Conservation (phyloP, 2,888 invertebrate genomes). For the Oscheius sp. region DNA sequence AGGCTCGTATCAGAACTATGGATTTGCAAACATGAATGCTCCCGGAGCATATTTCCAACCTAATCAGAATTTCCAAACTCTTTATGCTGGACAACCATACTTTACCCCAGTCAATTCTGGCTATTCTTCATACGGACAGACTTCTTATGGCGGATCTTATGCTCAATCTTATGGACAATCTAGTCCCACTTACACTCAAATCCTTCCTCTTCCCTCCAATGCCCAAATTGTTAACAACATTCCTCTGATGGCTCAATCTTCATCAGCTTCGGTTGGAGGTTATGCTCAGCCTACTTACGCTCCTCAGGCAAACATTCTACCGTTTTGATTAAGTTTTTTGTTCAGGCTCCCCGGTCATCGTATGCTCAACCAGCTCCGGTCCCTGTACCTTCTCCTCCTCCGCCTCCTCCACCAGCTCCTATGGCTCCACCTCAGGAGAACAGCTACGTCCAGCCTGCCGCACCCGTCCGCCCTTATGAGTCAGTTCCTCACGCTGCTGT, state of each 20-base stretch:
- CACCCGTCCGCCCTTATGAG: slow-evolving; percentile 26
- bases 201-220: slow-evolving; percentile 31
- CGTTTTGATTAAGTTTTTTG: neutral
- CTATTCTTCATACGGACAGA: neutral
- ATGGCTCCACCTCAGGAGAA: neutral
- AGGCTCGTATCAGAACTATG: neutral
- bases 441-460: slow-evolving; percentile 35
- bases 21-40: slow-evolving; percentile 8
- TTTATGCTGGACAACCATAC: slow-evolving; percentile 19
- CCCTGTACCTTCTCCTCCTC: slow-evolving; percentile 1
- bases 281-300: slow-evolving; percentile 4
- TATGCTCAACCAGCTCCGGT: neutral
- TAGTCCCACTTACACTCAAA: slow-evolving; percentile 22
- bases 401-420: slow-evolving; percentile 1
- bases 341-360: neutral
- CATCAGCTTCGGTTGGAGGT: slow-evolving; percentile 5
- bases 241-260: neutral
- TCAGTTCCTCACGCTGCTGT: slow-evolving; percentile 14
- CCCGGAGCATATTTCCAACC: slow-evolving; percentile 25
- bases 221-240: slow-evolving; percentile 20
- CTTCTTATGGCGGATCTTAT: slow-evolving; percentile 25
- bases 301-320: neutral
- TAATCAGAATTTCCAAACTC: neutral
- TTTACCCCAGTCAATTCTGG: slow-evolving; percentile 19
- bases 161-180: slow-evolving; percentile 4